Evolutionary conservation across 2,888 invertebrate genomes (phyloP), one percentile per base, ranked within the genome.

Genomic region (Drosophila formosana): DNA sequence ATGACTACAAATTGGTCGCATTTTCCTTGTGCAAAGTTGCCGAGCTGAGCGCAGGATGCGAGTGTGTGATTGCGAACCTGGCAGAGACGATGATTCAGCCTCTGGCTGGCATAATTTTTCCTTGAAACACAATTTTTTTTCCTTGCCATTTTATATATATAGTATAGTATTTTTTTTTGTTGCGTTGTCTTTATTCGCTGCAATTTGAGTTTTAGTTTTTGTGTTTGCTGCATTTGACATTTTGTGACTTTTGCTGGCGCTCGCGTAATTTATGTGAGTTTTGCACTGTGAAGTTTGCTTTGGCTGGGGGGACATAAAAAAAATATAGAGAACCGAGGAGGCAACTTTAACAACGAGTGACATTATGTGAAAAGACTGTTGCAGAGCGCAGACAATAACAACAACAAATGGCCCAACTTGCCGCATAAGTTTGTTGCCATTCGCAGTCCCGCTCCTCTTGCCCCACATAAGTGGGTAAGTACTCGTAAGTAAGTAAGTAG

Each of bases 261-360:
- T 74, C 79, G 73, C 82, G 80, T 88, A 86, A 86, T 86, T 86
- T 86, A 86, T 86, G 88, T 82, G 88, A 88, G 83, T 86, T 86
- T 80, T 75, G 81, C 66, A 43, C 65, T 61, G 51, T 67, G 72
- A 76, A 79, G 79, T 80, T 81, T 68, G 81, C 76, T 66, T 80
- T 76, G 58, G 70, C 64, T 67, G 13, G 43, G 5, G 4, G 3
- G 13, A n/a, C 9, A 9, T 7, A 8, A n/a, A 5, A 11, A 32
- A 8, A 9, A 37, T 37, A 25, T 7, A 47, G 37, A 47, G 46
- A 46, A 45, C 45, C 53, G 47, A 46, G 60, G 26, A 52, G 53
- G 69, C 71, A 75, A 75, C 71, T 80, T 68, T 69, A 84, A 80
- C 72, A 72, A 66, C 69, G 72, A 68, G 51, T 63, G 87, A 81